Evolutionary conservation across 2,113 vertebrate species (phyloP).

Genomic region (Syrrhaptes paradoxus): DNA sequence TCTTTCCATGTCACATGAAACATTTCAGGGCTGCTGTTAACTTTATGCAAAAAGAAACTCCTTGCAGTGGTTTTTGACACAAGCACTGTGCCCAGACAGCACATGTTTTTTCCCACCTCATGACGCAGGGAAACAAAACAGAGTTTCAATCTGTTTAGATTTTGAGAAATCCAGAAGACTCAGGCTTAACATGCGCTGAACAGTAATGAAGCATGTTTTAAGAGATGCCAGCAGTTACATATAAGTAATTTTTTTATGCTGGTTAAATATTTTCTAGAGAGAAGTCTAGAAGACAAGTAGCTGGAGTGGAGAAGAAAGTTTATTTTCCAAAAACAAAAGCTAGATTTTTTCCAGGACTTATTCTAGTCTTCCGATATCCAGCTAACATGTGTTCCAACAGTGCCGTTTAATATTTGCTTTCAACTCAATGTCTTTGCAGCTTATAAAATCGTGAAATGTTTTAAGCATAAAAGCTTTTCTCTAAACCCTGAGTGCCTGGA

Average conservation of each 20-base stretch:
- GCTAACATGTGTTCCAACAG: neutral
- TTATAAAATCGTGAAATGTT: neutral
- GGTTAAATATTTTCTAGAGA: neutral
- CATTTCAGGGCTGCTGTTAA: neutral
- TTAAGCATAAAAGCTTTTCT: neutral
- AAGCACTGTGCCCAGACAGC: neutral
- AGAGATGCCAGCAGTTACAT: neutral
- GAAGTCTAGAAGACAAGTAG: neutral
- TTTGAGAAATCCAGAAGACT: neutral
- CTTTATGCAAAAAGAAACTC: neutral
- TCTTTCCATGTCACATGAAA: neutral
- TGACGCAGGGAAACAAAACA: neutral
- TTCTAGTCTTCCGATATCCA: neutral
- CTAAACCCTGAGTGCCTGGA: neutral
- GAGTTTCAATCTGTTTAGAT: neutral
- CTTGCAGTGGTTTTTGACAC: neutral
- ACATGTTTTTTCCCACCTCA: neutral
- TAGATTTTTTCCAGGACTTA: neutral
- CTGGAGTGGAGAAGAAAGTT: neutral
- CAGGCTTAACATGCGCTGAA: neutral
- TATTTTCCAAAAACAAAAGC: neutral
- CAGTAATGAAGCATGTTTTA: neutral
- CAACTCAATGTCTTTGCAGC: neutral
- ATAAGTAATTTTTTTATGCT: neutral
- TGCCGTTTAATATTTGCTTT: neutral